Evolutionary conservation across 2,888 invertebrate species (phyloP).

Genomic region (Sphaerophoria rueppellii): DNA sequence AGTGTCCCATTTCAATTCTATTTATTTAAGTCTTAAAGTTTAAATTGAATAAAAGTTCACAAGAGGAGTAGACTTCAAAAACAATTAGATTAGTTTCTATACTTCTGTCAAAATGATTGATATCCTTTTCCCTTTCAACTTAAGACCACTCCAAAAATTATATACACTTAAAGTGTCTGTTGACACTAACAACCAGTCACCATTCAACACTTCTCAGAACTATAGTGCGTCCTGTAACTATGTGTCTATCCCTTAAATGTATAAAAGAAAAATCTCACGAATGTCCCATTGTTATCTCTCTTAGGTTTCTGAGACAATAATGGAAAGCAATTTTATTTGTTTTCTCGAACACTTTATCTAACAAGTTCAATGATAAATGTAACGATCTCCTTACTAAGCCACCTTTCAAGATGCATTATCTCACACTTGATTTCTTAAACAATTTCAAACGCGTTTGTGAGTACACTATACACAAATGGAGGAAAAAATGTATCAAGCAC

Average conservation of each 20-base stretch:
- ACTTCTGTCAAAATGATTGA: too few relatives aligned
- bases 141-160: too few relatives aligned
- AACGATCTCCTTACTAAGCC: constrained; percentile 17
- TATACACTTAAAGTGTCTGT: too few relatives aligned
- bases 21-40: too few relatives aligned
- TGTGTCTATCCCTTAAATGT: not conserved
- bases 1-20: too few relatives aligned
- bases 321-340: constrained; percentile 12
- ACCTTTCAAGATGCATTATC: constrained; percentile 39
- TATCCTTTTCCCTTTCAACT: too few relatives aligned
- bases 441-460: constrained; percentile 23
- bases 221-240: not conserved
- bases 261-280: not conserved
- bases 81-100: too few relatives aligned
- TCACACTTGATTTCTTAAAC: constrained; percentile 28
- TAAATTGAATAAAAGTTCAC: too few relatives aligned
- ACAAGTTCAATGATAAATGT: constrained; percentile 29
- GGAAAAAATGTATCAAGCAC: not conserved
- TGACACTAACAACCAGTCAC: not conserved
- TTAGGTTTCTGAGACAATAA: not conserved
- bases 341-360: not conserved
- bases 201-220: constrained; percentile 20
- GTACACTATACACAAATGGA: not conserved
- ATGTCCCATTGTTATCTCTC: not conserved
- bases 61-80: too few relatives aligned